Percentiles rank a stretch among this genome's conserved stretches.
Conservation (phyloP, 2,113 vertebrate genomes). For the Geococcyx californianus region DNA sequence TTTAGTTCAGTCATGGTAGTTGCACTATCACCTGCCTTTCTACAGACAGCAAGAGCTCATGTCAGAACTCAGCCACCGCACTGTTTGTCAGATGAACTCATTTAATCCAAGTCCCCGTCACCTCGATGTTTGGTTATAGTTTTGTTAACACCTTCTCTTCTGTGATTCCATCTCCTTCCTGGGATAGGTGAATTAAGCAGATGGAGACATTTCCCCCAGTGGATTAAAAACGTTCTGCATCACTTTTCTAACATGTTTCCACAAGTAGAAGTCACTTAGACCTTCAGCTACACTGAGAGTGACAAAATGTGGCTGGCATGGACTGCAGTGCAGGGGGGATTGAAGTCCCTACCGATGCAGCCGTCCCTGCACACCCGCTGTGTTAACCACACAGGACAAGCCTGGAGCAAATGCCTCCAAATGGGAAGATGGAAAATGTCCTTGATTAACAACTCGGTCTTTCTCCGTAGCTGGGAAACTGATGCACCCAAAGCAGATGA, state of each 20-base stretch:
- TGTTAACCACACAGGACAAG: neutral
- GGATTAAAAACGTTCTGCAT: neutral
- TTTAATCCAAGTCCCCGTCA: no score
- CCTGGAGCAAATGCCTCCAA: neutral
- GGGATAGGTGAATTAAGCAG: neutral
- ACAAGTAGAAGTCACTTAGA: neutral
- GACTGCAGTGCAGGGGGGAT: neutral
- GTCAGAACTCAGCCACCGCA: neutral
- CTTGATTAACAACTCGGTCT: neutral
- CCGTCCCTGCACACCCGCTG: neutral
- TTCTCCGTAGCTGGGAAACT: conserved; percentile 10
- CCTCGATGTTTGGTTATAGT: neutral
- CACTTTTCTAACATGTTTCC: neutral
- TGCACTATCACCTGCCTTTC: neutral
- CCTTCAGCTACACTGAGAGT: neutral
- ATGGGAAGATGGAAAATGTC: neutral
- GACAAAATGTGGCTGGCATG: neutral
- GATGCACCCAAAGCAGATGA: conserved; percentile 17
- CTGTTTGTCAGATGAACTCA: no score
- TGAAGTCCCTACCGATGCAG: neutral
- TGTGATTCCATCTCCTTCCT: neutral
- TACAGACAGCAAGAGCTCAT: neutral
- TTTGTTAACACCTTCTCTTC: neutral
- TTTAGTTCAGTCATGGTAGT: neutral
- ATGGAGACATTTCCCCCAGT: neutral